A percentile compares a stretch with the other conserved stretches of the same genome.
Conservation (phyloP, 2,888 invertebrate species). For the Lysandra coridon region DNA sequence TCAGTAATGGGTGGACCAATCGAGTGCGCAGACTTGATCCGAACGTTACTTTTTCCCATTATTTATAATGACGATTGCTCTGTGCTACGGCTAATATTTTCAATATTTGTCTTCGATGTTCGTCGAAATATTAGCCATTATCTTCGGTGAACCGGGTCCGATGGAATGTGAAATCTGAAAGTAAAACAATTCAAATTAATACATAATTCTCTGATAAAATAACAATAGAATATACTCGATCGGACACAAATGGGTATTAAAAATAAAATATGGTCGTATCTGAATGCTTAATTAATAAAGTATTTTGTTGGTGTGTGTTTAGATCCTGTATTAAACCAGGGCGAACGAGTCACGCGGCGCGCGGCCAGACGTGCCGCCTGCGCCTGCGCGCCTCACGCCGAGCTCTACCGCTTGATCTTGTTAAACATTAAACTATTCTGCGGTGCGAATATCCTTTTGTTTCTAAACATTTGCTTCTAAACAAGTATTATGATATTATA, state of each 20-base stretch:
- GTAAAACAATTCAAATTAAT: constrained; percentile 35
- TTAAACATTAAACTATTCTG: background rate
- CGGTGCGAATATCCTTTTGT: background rate
- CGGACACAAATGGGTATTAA: constrained; percentile 29
- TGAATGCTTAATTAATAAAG: constrained; percentile 67
- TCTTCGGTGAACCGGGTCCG: constrained; percentile 31
- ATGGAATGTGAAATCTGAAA: constrained; percentile 41
- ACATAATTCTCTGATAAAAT: constrained; percentile 25
- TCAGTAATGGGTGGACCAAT: constrained; percentile 73
- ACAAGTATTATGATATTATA: background rate
- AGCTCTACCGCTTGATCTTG: background rate
- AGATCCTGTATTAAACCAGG: constrained; percentile 73
- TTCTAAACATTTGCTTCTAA: background rate
- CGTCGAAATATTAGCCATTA: constrained; percentile 43
- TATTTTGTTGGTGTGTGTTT: constrained; percentile 53
- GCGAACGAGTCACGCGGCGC: constrained; percentile 73
- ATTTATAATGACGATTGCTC: constrained; percentile 67
- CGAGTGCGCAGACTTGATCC: constrained; percentile 76
- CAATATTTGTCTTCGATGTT: constrained; percentile 47
- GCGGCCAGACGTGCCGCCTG: constrained; percentile 55
- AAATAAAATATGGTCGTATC: constrained; percentile 37
- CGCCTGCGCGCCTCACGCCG: constrained; percentile 39
- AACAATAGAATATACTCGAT: constrained; percentile 20
- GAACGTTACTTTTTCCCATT: constrained; percentile 78
- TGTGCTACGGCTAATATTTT: constrained; percentile 48